Evolutionary conservation across 1,140 invertebrate species (phyloP).

Genomic region (Sycophila sp.): DNA sequence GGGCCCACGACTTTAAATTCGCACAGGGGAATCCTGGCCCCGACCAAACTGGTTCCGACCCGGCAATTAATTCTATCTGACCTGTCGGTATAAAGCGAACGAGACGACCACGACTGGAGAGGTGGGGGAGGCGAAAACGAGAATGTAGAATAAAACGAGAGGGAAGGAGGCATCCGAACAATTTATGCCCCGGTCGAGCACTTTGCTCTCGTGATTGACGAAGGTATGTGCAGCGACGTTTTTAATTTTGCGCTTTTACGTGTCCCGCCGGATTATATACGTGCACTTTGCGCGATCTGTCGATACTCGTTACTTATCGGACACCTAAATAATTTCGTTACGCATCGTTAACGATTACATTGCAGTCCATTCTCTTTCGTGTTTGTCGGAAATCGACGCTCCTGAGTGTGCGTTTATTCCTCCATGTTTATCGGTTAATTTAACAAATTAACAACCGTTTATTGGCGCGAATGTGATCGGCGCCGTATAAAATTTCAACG

Average conservation of each 20-base stretch:
- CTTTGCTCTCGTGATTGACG: not conserved
- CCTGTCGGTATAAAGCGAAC: not conserved
- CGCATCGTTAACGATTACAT: too few species aligned
- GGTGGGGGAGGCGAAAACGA: not conserved
- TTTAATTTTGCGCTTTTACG: not conserved
- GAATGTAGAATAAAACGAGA: not conserved
- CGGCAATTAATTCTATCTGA: slow-evolving; percentile 47
- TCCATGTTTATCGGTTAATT: too few species aligned
- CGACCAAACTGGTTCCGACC: slow-evolving; percentile 45
- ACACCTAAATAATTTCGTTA: too few species aligned
- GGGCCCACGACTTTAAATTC: slow-evolving; percentile 26
- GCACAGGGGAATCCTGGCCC: slow-evolving; percentile 5
- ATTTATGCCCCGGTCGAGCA: not conserved
- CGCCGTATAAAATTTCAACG: slow-evolving; percentile 8
- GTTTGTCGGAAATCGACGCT: too few species aligned
- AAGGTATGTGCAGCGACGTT: not conserved
- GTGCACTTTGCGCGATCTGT: not conserved
- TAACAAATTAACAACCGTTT: not conserved
- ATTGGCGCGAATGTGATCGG: not conserved
- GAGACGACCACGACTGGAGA: not conserved
- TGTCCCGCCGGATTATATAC: not conserved
- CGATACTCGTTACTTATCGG: too few species aligned
- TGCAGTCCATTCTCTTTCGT: too few species aligned
- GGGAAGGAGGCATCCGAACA: not conserved
- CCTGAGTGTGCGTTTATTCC: too few species aligned